Conservation (phyloP, 2,797 vertebrate genomes). For the Yasuhikotakia modesta region DNA sequence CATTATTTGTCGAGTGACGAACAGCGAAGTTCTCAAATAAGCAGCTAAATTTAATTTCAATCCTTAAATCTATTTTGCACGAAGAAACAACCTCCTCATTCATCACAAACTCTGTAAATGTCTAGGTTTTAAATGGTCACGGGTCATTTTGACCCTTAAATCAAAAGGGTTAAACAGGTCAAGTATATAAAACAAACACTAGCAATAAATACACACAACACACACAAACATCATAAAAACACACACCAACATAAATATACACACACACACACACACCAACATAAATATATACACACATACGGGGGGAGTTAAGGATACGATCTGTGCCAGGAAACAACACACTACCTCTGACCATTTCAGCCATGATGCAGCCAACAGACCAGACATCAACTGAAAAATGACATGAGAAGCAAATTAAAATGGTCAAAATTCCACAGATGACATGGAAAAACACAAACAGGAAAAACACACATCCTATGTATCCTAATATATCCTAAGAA, state of each 20-base stretch:
- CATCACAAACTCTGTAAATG: no score
- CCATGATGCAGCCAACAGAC: slow-evolving; percentile 99
- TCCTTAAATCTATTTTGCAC: no score
- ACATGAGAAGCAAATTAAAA: slow-evolving; percentile 97
- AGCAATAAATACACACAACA: background rate
- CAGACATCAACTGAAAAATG: slow-evolving; percentile 99
- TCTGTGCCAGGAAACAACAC: slow-evolving; percentile 99
- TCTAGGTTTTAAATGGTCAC: no score
- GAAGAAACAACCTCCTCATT: no score
- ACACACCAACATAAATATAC: no score
- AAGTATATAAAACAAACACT: background rate
- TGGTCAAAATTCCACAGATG: slow-evolving; percentile 61
- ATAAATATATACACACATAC: slow-evolving; percentile 46
- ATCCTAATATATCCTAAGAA: background rate
- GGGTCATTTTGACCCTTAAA: no score
- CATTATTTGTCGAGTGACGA: no score
- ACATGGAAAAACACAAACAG: slow-evolving; percentile 21
- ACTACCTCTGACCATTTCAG: slow-evolving; percentile 99
- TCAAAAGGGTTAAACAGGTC: slow-evolving; percentile 1
- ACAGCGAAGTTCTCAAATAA: no score
- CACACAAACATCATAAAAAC: no score
- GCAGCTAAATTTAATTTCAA: no score
- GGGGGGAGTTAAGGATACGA: slow-evolving; percentile 92
- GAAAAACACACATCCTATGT: slow-evolving; percentile 36
- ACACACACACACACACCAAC: no score